phyloP scores from a whole-genome alignment of 1,140 invertebrate genomes.

The Olivierus martensii region DNA sequence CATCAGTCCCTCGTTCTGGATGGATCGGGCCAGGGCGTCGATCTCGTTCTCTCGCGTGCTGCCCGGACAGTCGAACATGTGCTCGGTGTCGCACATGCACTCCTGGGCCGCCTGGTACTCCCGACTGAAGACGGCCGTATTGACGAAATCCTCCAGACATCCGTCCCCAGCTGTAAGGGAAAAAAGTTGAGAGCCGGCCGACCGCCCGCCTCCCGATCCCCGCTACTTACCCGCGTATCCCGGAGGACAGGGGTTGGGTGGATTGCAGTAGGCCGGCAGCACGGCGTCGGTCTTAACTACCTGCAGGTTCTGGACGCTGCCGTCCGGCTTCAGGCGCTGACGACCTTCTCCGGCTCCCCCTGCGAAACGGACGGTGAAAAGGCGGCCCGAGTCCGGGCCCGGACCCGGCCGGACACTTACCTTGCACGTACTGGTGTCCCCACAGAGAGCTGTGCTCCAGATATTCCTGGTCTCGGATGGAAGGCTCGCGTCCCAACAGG shows the following conservation, averaged over 20 bases:
- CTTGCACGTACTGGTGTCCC: constrained; percentile 60
- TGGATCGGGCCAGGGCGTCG: constrained; percentile 30
- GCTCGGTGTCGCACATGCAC: constrained; percentile 95
- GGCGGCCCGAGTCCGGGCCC: not conserved
- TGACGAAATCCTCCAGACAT: constrained; percentile 84
- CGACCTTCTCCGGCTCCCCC: constrained; percentile 62
- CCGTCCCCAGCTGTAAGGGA: constrained; percentile 52
- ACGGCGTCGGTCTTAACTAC: constrained; percentile 80
- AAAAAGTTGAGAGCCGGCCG: not conserved
- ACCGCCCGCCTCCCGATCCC: too few relatives aligned
- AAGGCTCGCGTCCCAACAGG: constrained; percentile 31
- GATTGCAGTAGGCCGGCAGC: constrained; percentile 95
- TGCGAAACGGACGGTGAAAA: constrained; percentile 8
- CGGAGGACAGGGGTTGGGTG: constrained; percentile 91
- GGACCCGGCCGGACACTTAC: constrained; percentile 20
- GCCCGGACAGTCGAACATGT: constrained; percentile 86
- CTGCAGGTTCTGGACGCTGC: constrained; percentile 41
- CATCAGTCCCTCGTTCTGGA: constrained; percentile 25
- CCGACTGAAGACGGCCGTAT: constrained; percentile 87
- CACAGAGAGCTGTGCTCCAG: constrained; percentile 73
- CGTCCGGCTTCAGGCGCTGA: constrained; percentile 46
- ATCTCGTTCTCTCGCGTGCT: constrained; percentile 29
- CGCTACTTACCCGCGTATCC: constrained; percentile 35
- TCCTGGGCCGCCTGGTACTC: constrained; percentile 85
- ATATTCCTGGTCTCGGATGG: constrained; percentile 72